phyloP scores from a whole-genome alignment of 2,797 vertebrate species.

The Catostomus latipinnis region DNA sequence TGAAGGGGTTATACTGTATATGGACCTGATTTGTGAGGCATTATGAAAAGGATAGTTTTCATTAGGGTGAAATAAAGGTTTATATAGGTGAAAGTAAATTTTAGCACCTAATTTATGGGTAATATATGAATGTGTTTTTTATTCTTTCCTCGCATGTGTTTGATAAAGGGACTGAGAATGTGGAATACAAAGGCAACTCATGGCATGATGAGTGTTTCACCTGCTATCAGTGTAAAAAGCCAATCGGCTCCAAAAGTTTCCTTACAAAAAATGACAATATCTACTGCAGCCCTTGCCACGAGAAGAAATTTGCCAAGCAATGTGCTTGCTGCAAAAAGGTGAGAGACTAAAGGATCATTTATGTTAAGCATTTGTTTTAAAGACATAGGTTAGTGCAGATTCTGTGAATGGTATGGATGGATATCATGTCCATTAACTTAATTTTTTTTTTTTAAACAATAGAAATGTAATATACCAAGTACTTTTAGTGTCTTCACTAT shows the following conservation, averaged over 20 bases:
- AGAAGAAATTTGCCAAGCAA: conserved; percentile 93
- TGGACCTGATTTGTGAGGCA: no score
- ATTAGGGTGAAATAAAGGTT: no score
- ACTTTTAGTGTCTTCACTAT: no score
- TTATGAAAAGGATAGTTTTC: no score
- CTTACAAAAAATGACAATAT: conserved; percentile 90
- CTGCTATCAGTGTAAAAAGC: conserved; percentile 89
- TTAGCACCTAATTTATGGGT: background rate
- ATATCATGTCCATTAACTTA: background rate
- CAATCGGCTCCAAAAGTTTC: conserved; percentile 93
- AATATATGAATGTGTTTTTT: background rate
- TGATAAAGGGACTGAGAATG: conserved; percentile 85
- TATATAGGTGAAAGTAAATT: no score
- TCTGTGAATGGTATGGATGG: background rate
- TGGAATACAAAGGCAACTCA: conserved; percentile 93
- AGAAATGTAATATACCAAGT: background rate
- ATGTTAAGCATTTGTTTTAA: background rate
- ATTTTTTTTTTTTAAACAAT: background rate
- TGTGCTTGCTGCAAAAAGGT: conserved; percentile 94
- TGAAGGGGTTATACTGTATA: no score
- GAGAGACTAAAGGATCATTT: background rate
- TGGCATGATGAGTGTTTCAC: conserved; percentile 98
- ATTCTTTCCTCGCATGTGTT: background rate
- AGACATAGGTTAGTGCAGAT: background rate
- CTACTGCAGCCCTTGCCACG: conserved; percentile 91